phyloP scores from a whole-genome alignment of 2,888 invertebrate species.

The Synergus gifuensis region DNA sequence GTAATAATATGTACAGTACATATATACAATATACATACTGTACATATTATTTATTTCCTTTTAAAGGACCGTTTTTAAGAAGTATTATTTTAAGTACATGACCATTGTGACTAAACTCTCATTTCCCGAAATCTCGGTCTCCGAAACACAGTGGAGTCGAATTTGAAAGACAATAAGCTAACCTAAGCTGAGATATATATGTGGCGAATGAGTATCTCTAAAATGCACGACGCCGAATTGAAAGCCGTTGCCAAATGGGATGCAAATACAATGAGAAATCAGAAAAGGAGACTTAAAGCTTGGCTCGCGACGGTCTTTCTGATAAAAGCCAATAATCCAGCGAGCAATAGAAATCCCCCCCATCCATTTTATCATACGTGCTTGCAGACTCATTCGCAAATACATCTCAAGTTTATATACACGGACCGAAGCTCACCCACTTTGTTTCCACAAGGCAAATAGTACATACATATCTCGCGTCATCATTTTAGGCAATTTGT shows the following conservation, averaged over 20 bases:
- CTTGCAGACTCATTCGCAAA: constrained; percentile 40
- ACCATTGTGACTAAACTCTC: background rate
- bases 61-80: background rate
- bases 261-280: constrained; percentile 70
- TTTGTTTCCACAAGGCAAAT: constrained; percentile 31
- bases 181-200: constrained; percentile 42
- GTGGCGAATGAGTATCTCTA: constrained; percentile 56
- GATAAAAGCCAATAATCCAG: constrained; percentile 73
- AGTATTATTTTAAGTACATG: background rate
- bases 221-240: constrained; percentile 67
- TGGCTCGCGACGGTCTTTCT: constrained; percentile 66
- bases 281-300: constrained; percentile 59
- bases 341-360: constrained; percentile 63
- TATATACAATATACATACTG: no score
- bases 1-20: no score
- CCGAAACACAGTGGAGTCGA: constrained; percentile 24
- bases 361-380: constrained; percentile 29
- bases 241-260: constrained; percentile 71
- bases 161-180: constrained; percentile 67
- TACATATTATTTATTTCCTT: background rate
- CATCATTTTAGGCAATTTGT: constrained; percentile 8
- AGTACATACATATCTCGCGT: background rate
- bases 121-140: background rate
- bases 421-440: constrained; percentile 19
- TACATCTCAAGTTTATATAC: constrained; percentile 20